Base-by-base conservation (phyloP, 2,113 vertebrate genomes). In the Seriola dumerili region DNA sequence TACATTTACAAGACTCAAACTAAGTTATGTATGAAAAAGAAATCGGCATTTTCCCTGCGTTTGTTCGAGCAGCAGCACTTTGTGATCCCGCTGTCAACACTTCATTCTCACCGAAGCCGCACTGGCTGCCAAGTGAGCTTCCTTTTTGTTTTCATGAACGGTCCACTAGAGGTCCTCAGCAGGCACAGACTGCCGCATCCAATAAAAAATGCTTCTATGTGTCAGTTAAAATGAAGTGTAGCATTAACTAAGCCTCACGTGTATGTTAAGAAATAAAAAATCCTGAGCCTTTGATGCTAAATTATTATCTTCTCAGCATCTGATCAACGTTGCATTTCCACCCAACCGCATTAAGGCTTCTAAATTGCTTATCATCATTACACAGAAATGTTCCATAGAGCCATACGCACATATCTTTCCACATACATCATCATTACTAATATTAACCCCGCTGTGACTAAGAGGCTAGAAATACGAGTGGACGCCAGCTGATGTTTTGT, bases 141-240 rank as follows among this genome's bases (percentile, higher is more conserved):
- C 84, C 84, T 70, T 59, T 75, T 34, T 29, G 29, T 13, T 76
- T 62, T 8, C 13, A 3, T 9, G 4, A 17, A 59, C 42, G 1
- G 1, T 17, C 88, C 91, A 74, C 88, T 74, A 91, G 90, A 23
- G 83, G 89, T 36, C 85, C 55, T 5, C 80, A 23, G 48, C 23
- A 21, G 55, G 32, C 67, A 11, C 84, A 64, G 3, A 29, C 42
- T 8, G 5, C 29, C 44, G 23, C 1, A 12, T 4, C 3, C 8
- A 9, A 32, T 0, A 11, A 5, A n/a, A 13, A n/a, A 9, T 2
- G 16, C 2, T 8, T 1, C 21, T 16, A 36, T 23, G 1, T 16
- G 13, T 3, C 13, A 61, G 65, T 6, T 16, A 17, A 11, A 17
- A 66, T 1, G 3, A 21, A 52, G 13, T n/a, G 21, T 14, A 34